Evolutionary conservation across 2,113 vertebrate species (phyloP).

Genomic region (Stegostoma tigrinum): DNA sequence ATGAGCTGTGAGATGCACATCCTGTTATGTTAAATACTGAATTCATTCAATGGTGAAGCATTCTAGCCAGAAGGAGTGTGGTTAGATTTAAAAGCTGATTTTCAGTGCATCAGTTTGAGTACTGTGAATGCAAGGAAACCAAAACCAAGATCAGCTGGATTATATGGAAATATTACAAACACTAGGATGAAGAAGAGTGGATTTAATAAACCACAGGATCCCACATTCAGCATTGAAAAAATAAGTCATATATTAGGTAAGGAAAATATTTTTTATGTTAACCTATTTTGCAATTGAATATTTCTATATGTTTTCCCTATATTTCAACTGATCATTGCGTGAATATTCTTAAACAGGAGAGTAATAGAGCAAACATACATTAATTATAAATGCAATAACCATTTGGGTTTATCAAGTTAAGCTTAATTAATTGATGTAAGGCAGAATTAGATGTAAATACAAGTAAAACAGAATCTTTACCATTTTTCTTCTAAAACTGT

Average conservation of each 20-base stretch:
- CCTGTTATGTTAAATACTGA: slow-evolving; percentile 32
- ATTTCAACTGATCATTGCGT: background rate
- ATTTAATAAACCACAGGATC: background rate
- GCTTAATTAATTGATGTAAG: background rate
- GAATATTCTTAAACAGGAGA: background rate
- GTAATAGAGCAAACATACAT: background rate
- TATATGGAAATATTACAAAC: slow-evolving; percentile 7
- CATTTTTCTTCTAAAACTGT: background rate
- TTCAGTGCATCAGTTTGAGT: background rate
- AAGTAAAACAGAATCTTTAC: background rate
- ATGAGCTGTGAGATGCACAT: slow-evolving; percentile 34
- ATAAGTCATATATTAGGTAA: slow-evolving; percentile 10
- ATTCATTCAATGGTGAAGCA: slow-evolving; percentile 27
- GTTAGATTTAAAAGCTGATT: slow-evolving; percentile 34
- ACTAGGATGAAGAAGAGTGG: slow-evolving; percentile 36
- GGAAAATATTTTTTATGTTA: background rate
- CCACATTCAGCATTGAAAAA: slow-evolving; percentile 1
- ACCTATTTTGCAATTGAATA: background rate
- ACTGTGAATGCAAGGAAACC: background rate
- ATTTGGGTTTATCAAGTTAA: background rate
- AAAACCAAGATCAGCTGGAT: background rate
- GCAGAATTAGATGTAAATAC: background rate
- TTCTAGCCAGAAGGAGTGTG: slow-evolving; percentile 24
- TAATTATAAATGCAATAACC: background rate
- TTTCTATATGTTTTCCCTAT: background rate